Evolutionary conservation across 2,797 vertebrate genomes (phyloP), one percentile per base, ranked within the genome.

Genomic region (Catostomus latipinnis): DNA sequence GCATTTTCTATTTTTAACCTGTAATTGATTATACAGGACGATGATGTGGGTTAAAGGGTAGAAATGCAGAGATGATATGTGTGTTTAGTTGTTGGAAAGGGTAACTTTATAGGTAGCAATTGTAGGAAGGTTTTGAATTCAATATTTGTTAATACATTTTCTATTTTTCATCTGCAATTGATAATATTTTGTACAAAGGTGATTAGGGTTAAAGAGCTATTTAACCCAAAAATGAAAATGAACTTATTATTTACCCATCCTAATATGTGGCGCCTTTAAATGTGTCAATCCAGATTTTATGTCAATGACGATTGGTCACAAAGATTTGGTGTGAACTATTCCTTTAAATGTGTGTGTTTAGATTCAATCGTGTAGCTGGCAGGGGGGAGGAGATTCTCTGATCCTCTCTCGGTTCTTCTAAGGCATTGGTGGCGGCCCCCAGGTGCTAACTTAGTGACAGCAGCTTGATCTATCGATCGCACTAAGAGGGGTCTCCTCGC

Each of bases 381-480:
- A 78, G 77, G 57, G 86, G 86, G 88, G 84, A 79, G 78, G 81
- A 83, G 83, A 83, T 84, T 82, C 89, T 93, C 88, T 88, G 91
- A 92, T 94, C 88, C 84, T 83, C 86, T 87, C 78, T 6, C 82
- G 87, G 89, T 91, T 91, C 87, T 82, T 88, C 93, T 91, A 8
- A 93, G 94, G 93, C 74, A 86, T 91, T 92, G 92, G 92, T 90
- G 91, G 89, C 80, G 87, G 90, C 95, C 96, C 92, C 95, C 96
- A 96, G 96, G 96, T 98, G 96, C 95, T 95, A 95, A 96, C 94
- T 93, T 93, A 81, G 91, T 95, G 96, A 96, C 94, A 96, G 95
- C 94, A 95, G 94, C 94, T 96, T 97, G 96, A 97, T 96, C 95
- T 97, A 98, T 99, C 92, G 96, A 98, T 96, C 92, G 90, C 91